Evolutionary conservation across 2,797 vertebrate species (phyloP), one percentile per base, ranked within the genome.

Genomic region (Chaenodraco wilsoni): DNA sequence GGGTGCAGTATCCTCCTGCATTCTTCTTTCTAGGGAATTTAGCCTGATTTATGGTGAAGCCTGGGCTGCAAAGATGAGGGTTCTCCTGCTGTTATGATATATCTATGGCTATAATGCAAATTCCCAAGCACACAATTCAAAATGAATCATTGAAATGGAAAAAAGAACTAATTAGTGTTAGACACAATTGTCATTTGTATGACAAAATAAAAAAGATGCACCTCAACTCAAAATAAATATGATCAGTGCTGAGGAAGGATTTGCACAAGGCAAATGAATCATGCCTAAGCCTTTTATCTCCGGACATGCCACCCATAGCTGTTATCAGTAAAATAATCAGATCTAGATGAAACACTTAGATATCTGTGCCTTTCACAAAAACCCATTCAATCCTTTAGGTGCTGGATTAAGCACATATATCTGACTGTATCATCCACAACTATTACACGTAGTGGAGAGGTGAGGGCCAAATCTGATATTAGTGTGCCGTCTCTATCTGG

Each of bases 1-100:
- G 89, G 85, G 49, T 87, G 74, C 76, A 80, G 80, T 78, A 82
- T 91, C 89, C 92, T 90, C 84, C 80, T 84, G 80, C 78, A 83
- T 85, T 86, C 83, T 79, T 89, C 90, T 93, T 92, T 91, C 91
- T 65, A 91, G 90, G 90, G 90, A 92, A 89, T 92, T 89, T 88
- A 88, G 84, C 64, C 87, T 91, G 87, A 92, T 94, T 92, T 91
- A 93, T 92, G 89, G 78, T 81, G 83, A 82, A 84, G 88, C 74
- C 83, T 59, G 52, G 16, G 73, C 84, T 83, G 69, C 84, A 84
- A 69, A 82, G 77, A 91, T 82, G 79, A 91, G 82, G 82, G 81
- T 80, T 88, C 83, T 88, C 88, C 88, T 83, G 78, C 84, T 86
- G 76, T 46, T 85, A 56, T 16, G 40, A 88, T 86, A 76, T 71